phyloP scores from a whole-genome alignment of 2,888 invertebrate genomes.

The Cerceris ruficornis region DNA sequence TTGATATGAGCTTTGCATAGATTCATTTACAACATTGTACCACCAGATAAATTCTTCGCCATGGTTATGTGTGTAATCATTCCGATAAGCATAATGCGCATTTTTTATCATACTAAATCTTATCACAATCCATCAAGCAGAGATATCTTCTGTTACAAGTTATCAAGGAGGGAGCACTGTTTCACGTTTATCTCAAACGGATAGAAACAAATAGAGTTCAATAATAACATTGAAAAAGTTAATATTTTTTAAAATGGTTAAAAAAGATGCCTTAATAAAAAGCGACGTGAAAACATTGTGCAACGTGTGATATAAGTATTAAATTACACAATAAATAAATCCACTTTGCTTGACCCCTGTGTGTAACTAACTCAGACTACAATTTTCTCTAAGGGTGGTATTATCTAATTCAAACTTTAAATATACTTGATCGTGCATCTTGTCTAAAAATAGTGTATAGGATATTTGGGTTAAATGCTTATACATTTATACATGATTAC shows the following conservation, averaged over 20 bases:
- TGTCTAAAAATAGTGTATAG: slow-evolving; percentile 51
- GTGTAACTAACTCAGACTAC: slow-evolving; percentile 45
- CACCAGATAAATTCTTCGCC: neutral
- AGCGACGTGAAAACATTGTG: neutral
- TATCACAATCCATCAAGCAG: slow-evolving; percentile 20
- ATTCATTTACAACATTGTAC: neutral
- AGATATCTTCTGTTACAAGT: slow-evolving; percentile 13
- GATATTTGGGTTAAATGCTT: slow-evolving; percentile 24
- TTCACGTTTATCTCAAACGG: slow-evolving; percentile 3
- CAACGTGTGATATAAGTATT: slow-evolving; percentile 11
- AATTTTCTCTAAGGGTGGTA: slow-evolving; percentile 62
- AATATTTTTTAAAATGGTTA: neutral
- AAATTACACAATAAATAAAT: slow-evolving; percentile 32
- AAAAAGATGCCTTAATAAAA: too few species aligned
- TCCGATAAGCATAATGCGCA: slow-evolving; percentile 3
- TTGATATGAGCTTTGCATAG: neutral
- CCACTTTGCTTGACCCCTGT: slow-evolving; percentile 26
- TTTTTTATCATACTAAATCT: slow-evolving; percentile 11
- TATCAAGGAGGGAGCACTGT: slow-evolving; percentile 10
- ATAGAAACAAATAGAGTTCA: neutral
- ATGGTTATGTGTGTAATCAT: neutral
- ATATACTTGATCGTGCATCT: slow-evolving; percentile 41
- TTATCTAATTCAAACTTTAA: slow-evolving; percentile 65
- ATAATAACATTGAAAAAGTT: neutral
- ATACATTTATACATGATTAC: neutral